phyloP scores from a whole-genome alignment of 2,888 invertebrate genomes.

The Eilema caniola region DNA sequence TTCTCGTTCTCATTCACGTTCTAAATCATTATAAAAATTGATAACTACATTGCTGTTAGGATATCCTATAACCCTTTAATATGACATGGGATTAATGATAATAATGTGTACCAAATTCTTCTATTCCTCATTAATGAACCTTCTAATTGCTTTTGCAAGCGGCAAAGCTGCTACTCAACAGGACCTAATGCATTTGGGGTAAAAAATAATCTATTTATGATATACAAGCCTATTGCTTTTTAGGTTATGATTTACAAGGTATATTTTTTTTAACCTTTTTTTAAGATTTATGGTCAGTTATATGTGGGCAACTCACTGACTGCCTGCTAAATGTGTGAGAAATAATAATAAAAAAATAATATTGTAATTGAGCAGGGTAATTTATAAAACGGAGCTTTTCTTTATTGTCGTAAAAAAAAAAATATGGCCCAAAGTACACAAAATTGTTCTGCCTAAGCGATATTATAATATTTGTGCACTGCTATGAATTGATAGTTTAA shows the following conservation, averaged over 20 bases:
- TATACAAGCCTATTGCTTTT: constrained; percentile 9
- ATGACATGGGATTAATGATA: not conserved
- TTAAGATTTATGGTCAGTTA: not conserved
- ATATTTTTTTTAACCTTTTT: not conserved
- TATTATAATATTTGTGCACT: not conserved
- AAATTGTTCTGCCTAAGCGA: not conserved
- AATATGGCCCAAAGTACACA: too few relatives aligned
- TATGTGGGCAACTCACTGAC: not conserved
- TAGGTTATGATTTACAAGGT: constrained; percentile 13
- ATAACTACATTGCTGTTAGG: too few relatives aligned
- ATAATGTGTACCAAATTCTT: not conserved
- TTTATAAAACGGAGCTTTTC: too few relatives aligned
- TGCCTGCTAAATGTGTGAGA: not conserved
- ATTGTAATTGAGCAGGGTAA: too few relatives aligned
- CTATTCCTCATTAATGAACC: not conserved
- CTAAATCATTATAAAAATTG: too few relatives aligned
- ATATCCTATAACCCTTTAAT: not conserved
- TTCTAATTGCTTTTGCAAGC: constrained; percentile 22
- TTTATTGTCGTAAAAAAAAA: too few relatives aligned
- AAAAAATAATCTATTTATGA: constrained; percentile 13
- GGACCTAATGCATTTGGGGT: constrained; percentile 22
- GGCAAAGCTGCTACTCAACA: constrained; percentile 28
- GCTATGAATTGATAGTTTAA: not conserved
- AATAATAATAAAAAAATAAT: not conserved
- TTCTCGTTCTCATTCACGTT: too few relatives aligned